Base-by-base conservation (phyloP, 2,113 vertebrate species). In the Callipepla californica region DNA sequence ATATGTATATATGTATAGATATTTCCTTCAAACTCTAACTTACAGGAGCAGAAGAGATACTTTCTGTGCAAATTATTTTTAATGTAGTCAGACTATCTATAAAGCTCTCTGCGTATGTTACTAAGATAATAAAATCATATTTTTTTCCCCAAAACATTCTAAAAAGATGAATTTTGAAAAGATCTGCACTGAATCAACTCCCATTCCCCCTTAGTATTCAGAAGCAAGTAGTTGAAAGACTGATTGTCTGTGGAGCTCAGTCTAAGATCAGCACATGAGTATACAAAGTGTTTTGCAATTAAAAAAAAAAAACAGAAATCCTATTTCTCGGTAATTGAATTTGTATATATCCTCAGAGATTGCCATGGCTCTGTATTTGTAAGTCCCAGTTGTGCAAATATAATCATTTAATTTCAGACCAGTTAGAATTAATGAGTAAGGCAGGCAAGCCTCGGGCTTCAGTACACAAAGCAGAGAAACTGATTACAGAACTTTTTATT, bases 231-330 rank as follows among this genome's bases (percentile, higher is more conserved):
- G n/a, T 76, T 76, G 12, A 61, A 47, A 88, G 55, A 32, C 22
- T 66, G 7, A 6, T 0, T 18, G 36, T 67, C 59, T 42, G 4
- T 3, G 15, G 30, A 84, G 28, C 34, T 90, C 63, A 5, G 57
- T 32, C 13, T 34, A 58, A n/a, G 22, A 30, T 79, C 53, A 68
- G 5, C 6, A 13, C 6, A 3, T 38, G 42, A 1, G 0, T 68
- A 22, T n/a, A 20, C 34, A 45, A 26, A 12, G 16, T 45, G 7
- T 2, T 53, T 44, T 20, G 18, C 58, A 59, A 75, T 61, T 15
- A 55, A 57, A 23, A 63, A 70, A 21, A 50, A 74, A 83, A 51
- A 62, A 45, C 1, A 13, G 13, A 21, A 10, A 42, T 63, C 6
- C 28, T 84, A 62, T 70, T 55, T 62, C 53, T 36, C 40, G 50